These are phyloP conservation scores for Cyclophora albipunctata DNA, from an alignment of 2,888 invertebrate genomes.

Conservation along the genomic window DNA sequence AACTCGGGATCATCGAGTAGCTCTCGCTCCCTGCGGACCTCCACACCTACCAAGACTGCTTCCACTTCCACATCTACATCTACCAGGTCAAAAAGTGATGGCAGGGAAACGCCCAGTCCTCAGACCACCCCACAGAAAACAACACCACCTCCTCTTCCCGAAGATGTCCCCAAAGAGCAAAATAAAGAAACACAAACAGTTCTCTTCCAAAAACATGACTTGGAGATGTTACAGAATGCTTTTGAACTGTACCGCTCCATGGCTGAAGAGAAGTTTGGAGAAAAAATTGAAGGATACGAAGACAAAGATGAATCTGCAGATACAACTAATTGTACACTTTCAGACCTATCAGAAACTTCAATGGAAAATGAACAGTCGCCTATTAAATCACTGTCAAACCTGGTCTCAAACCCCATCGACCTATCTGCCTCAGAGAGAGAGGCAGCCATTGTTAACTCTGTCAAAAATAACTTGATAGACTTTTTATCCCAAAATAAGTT, in stretches of 20 bases:
- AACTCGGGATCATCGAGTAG: constrained; percentile 72
- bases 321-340: constrained; percentile 45
- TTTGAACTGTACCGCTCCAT: constrained; percentile 62
- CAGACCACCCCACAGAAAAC: constrained; percentile 43
- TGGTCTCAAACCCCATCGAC: constrained; percentile 75
- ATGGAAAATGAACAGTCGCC: constrained; percentile 72
- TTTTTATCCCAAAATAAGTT: constrained; percentile 56
- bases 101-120: constrained; percentile 47
- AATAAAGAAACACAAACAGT: constrained; percentile 34
- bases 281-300: constrained; percentile 34
- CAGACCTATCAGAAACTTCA: constrained; percentile 50
- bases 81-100: constrained; percentile 43
- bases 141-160: constrained; percentile 30
- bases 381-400: constrained; percentile 78
- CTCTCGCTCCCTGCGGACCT: constrained; percentile 54
- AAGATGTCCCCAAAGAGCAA: constrained; percentile 32
- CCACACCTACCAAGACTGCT: constrained; percentile 46
- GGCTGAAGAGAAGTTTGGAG: constrained; percentile 54
- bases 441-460: constrained; percentile 46
- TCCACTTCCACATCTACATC: constrained; percentile 27
- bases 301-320: constrained; percentile 49
- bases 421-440: constrained; percentile 42
- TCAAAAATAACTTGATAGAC: constrained; percentile 64
- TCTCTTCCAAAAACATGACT: constrained; percentile 52
- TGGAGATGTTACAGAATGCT: constrained; percentile 67